phyloP scores from a whole-genome alignment of 2,113 vertebrate genomes.

The Acrocephalus arundinaceus region DNA sequence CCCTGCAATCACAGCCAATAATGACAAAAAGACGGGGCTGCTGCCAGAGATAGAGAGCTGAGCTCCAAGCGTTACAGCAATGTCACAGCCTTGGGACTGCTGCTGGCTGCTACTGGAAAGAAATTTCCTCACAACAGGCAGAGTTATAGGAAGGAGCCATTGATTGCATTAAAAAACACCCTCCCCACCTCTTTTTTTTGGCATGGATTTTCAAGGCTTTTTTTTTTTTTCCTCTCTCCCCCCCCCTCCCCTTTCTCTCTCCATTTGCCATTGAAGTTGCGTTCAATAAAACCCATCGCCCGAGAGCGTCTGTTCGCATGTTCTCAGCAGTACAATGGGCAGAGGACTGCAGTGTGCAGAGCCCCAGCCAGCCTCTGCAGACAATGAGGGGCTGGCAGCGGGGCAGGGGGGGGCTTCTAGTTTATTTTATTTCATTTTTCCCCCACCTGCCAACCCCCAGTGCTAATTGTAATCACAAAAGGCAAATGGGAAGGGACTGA shows the following conservation, averaged over 20 bases:
- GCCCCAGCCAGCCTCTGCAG: slow-evolving; percentile 40
- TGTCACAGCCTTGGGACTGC: slow-evolving; percentile 63
- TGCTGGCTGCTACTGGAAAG: slow-evolving; percentile 64
- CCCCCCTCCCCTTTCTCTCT: neutral
- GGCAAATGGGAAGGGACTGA: slow-evolving; percentile 37
- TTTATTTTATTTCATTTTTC: slow-evolving; percentile 27
- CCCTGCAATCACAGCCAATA: slow-evolving; percentile 61
- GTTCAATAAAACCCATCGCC: slow-evolving; percentile 63
- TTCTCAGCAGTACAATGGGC: slow-evolving; percentile 63
- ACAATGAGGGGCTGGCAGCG: slow-evolving; percentile 34
- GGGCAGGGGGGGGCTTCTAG: neutral
- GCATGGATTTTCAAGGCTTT: slow-evolving; percentile 20
- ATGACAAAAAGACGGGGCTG: slow-evolving; percentile 61
- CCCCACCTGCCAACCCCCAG: slow-evolving; percentile 9
- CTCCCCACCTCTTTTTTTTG: slow-evolving; percentile 44
- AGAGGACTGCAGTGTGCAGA: slow-evolving; percentile 57
- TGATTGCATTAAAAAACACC: slow-evolving; percentile 52
- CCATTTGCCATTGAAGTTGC: slow-evolving; percentile 65
- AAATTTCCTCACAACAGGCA: slow-evolving; percentile 61
- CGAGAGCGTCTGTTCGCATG: slow-evolving; percentile 49
- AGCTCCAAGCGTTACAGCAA: slow-evolving; percentile 57
- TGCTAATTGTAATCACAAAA: slow-evolving; percentile 65
- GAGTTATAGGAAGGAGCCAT: slow-evolving; percentile 57
- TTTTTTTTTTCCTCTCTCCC: neutral
- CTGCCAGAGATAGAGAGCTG: slow-evolving; percentile 62